Percentiles rank a stretch among this genome's conserved stretches.
These are phyloP conservation scores for Melanocharis versteri DNA, from an alignment of 2,113 vertebrate species.

Conservation along the genomic window DNA sequence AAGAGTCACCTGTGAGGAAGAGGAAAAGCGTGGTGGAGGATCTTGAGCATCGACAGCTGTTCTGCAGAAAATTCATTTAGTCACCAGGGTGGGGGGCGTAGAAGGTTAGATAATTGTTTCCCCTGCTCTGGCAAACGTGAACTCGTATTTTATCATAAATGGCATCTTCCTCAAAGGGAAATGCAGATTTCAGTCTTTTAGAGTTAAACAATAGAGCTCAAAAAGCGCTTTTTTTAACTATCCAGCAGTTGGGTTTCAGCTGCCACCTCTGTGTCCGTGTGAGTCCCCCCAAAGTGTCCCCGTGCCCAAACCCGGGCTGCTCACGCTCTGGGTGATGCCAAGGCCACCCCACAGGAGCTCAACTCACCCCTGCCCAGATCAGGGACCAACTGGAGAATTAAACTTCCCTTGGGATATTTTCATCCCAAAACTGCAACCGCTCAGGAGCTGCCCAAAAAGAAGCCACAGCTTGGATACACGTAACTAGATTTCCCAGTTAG, in stretches of 20 bases:
- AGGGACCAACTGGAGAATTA: not conserved
- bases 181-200: not conserved
- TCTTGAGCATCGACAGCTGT: not conserved
- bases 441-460: not conserved
- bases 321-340: rapidly evolving
- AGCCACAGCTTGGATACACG: not conserved
- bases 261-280: rapidly evolving
- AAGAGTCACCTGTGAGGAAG: not conserved
- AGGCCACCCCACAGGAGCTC: not conserved
- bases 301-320: not conserved
- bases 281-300: too few relatives aligned
- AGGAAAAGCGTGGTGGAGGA: constrained; percentile 16
- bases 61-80: constrained; percentile 41
- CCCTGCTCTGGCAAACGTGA: not conserved
- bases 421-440: not conserved
- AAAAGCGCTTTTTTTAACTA: not conserved
- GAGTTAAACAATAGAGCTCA: not conserved
- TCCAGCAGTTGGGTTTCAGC: not conserved
- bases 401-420: not conserved
- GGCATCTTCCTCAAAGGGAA: constrained; percentile 47
- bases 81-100: not conserved
- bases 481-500: not conserved
- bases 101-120: constrained; percentile 5
- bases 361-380: not conserved
- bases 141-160: not conserved